Evolutionary conservation across 2,113 vertebrate genomes (phyloP), one percentile per base, ranked within the genome.

Genomic region (Microcebus ravelobensis): DNA sequence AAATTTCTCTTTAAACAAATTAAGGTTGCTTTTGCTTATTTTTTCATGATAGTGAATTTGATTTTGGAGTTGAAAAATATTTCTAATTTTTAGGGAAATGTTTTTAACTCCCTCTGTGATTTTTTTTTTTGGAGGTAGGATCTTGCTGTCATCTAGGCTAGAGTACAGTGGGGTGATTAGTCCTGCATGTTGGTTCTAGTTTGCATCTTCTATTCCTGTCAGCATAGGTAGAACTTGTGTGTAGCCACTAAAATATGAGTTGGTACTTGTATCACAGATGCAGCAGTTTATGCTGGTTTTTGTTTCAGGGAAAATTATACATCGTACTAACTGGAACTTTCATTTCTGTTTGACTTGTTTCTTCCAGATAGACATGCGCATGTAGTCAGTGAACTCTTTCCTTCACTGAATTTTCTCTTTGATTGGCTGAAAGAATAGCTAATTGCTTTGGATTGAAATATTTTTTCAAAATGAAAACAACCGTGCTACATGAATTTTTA

Each of bases 1-100:
- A 29, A 91, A 80, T 90, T 68, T 96, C 55, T 82, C 42, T 86
- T 65, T 68, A 92, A 96, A 87, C 18, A 95, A 63, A 36, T 67
- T 23, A 79, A 87, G 71, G 25, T 73, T 91, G 34, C 34, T 74
- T 87, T 94, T 90, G 57, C 67, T 85, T 91, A 71, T 77, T 95
- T 85, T 89, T 92, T 84, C 17, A 77, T 73, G 39, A 79, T 36
- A 42, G 11, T 55, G 25, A 20, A 31, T 95, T 95, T 95, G 52
- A 61, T 96, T 95, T 95, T 76, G 74, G 17, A 74, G 42, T 79
- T 79, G 71, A 96, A 86, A 81, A 86, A 81, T 79, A 48, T 14
- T 90, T 87, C 27, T 80, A 45, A 52, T 34, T 86, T 83, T 76
- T 59, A 45, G 52, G 57, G 42, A 90, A 71, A 65, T 8, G 5